Conservation (phyloP, 1,140 invertebrate genomes). For the Hylaeus anthracinus region DNA sequence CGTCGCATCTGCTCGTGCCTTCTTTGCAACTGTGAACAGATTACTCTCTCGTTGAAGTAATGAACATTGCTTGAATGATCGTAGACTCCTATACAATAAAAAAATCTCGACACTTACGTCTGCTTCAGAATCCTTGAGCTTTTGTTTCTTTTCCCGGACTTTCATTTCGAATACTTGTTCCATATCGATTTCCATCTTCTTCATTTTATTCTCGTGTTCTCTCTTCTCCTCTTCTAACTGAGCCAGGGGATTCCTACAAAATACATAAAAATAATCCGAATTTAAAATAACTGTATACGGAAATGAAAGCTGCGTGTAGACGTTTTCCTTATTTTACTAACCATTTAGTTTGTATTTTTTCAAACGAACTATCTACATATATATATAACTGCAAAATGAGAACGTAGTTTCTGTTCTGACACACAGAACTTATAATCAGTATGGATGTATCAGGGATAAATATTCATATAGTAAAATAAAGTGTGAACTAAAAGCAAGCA, state of each 20-base stretch:
- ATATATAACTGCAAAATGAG: constrained; percentile 13
- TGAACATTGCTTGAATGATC: background rate
- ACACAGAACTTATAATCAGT: background rate
- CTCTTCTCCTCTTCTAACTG: constrained; percentile 99
- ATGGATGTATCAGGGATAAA: background rate
- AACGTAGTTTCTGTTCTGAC: background rate
- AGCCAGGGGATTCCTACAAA: constrained; percentile 94
- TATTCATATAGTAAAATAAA: background rate
- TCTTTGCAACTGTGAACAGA: constrained; percentile 82
- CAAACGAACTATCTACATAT: constrained; percentile 32
- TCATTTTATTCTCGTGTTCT: constrained; percentile 97
- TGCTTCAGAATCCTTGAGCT: constrained; percentile 94
- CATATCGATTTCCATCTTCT: constrained; percentile 98
- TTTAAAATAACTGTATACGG: constrained; percentile 21
- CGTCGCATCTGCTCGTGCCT: constrained; percentile 87
- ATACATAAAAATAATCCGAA: constrained; percentile 43
- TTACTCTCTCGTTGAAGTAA: background rate
- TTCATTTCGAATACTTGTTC: constrained; percentile 94
- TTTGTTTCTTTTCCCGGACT: constrained; percentile 95
- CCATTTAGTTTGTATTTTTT: background rate
- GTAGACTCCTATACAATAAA: no score
- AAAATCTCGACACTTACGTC: constrained; percentile 84
- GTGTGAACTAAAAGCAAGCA: constrained; percentile 29
- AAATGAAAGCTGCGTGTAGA: background rate
- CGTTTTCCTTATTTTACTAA: background rate